Base-by-base conservation (phyloP, 2,888 invertebrate species). In the Thecocarcelia acutangulata region DNA sequence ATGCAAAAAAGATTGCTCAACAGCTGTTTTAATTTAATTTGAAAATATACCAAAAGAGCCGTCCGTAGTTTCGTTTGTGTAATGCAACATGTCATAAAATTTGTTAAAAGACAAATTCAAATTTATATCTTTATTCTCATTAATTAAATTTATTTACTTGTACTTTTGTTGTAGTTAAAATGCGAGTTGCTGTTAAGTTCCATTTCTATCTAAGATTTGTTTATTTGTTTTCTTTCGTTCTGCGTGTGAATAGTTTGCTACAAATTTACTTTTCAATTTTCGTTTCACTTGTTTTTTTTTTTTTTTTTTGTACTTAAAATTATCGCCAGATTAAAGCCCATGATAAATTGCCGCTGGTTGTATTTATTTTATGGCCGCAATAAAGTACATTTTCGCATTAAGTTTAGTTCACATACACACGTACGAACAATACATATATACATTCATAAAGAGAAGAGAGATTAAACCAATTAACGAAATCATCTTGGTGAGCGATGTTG, bases 381-480 rank as follows among this genome's bases (percentile, higher is more conserved):
- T 79, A 59, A 72, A 54, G 46, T 54, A 59, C 1, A 48, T 79
- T 66, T 79, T 79, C 59, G 78, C 78, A 79, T 73, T 68, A 73
- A 66, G 73, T 78, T 72, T 78, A 72, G 78, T 72, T 78, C 64
- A 78, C 37, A 28, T 21, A 52, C n/a, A 64, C 52, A n/a, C n/a
- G n/a, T n/a, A n/a, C n/a, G n/a, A n/a, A n/a, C n/a, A n/a, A n/a
- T n/a, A n/a, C n/a, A n/a, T n/a, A n/a, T n/a, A n/a, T n/a, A n/a
- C n/a, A n/a, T n/a, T n/a, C n/a, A n/a, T n/a, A 70, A 50, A 52
- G 64, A 70, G 21, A 46, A 33, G 11, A 9, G 8, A 81, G 68
- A 81, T 81, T 68, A 77, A 73, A 48, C 76, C 73, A 77, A 81
- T 81, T 81, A 81, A 73, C 24, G 52, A 69, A 77, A 64, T 50